Base-by-base conservation (phyloP, 2,797 vertebrate genomes). In the Takifugu ocellatus region DNA sequence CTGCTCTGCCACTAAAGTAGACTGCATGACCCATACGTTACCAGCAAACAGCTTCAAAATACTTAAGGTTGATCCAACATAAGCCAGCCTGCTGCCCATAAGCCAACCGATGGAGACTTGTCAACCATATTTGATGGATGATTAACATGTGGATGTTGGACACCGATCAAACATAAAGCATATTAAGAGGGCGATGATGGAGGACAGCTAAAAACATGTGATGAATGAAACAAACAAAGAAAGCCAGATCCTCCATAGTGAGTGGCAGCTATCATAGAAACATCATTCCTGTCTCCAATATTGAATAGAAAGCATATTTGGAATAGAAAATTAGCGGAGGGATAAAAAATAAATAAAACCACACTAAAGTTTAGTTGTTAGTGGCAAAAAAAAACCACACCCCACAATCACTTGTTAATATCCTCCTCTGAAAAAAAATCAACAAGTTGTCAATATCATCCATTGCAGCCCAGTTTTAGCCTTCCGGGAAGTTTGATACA, bases 111-210 rank as follows among this genome's bases (percentile, higher is more conserved):
- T 48, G 54, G 54, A 63, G 49, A 17, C 66, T 48, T 29, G 36
- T 67, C 45, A 57, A 15, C 10, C 57, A 12, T 26, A 25, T 56
- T 74, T 61, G 52, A 74, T 75, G 51, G 51, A 77, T 63, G 62
- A 75, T 73, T 72, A 70, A 74, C 58, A 55, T 62, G 64, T 61
- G 49, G 49, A 62, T 55, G 39, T 42, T 5, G 44, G 31, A 43
- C 51, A 63, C 3, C 44, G 58, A 46, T 10, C 42, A 2, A 3
- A 25, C 16, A 16, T 8, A 11, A 10, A 46, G 36, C 12, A 2
- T 45, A 16, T 5, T 4, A 8, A 7, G 16, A 21, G 17, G 42
- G 12, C 3, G 16, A 46, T 10, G 16, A 21, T 46, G 44, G 17
- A 46, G 21, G 44, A 6, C 36, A 39, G 36, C 14, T 17, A n/a